Evolutionary conservation across 2,113 vertebrate genomes (phyloP).

Genomic region (Myotis davidii): DNA sequence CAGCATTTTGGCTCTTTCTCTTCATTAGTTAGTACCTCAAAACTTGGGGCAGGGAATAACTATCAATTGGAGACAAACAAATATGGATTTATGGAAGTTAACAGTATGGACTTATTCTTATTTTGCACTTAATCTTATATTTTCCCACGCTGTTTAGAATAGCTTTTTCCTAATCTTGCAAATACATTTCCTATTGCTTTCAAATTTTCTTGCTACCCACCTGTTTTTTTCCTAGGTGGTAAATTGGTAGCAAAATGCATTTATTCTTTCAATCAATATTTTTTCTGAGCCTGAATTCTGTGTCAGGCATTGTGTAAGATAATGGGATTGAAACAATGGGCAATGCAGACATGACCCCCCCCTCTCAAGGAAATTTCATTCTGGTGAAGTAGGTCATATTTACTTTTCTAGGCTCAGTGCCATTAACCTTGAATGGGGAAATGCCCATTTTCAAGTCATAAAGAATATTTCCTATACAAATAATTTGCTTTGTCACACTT

Average conservation of each 20-base stretch:
- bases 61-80: conserved; percentile 31
- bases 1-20: conserved; percentile 54
- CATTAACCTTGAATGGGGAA: conserved; percentile 20
- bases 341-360: neutral
- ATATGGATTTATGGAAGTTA: conserved; percentile 19
- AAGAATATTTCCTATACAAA: conserved; percentile 13
- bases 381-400: neutral
- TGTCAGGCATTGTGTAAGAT: conserved; percentile 23
- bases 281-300: neutral
- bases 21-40: conserved; percentile 53
- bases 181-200: conserved; percentile 57
- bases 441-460: neutral
- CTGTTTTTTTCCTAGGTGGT: conserved; percentile 24
- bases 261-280: conserved; percentile 59
- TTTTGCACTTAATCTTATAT: conserved; percentile 37
- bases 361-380: neutral
- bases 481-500: neutral
- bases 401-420: neutral
- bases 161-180: conserved; percentile 22
- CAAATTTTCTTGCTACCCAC: conserved; percentile 40
- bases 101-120: conserved; percentile 45
- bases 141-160: conserved; percentile 53
- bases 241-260: conserved; percentile 55
- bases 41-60: neutral
- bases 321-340: neutral